phyloP scores from a whole-genome alignment of 2,797 vertebrate genomes.

The Myiotriccus ornatus region DNA sequence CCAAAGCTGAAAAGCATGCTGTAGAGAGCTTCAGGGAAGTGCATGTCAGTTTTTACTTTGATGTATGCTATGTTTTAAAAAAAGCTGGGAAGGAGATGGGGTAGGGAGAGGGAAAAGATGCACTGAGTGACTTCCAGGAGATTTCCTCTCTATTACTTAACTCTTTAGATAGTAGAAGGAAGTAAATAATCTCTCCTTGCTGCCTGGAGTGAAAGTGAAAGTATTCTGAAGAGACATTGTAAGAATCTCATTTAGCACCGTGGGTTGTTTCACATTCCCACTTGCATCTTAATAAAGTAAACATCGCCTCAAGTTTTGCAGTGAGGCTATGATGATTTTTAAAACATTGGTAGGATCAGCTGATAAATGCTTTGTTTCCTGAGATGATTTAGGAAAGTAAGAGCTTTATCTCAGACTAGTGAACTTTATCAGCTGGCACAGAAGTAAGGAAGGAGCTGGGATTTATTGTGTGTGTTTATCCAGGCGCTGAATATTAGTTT shows the following conservation, averaged over 20 bases:
- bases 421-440: not conserved
- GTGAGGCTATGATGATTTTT: slow-evolving; percentile 27
- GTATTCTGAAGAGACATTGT: slow-evolving; percentile 30
- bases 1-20: slow-evolving; percentile 77
- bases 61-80: slow-evolving; percentile 64
- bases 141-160: slow-evolving; percentile 64
- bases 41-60: slow-evolving; percentile 74
- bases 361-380: slow-evolving; percentile 36
- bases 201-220: slow-evolving; percentile 27
- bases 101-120: not conserved
- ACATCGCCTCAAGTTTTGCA: slow-evolving; percentile 19
- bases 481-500: not conserved
- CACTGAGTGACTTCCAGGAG: slow-evolving; percentile 45
- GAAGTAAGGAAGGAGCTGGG: not conserved
- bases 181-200: slow-evolving; percentile 23
- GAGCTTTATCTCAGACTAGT: not conserved
- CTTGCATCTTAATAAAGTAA: slow-evolving; percentile 65
- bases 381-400: slow-evolving; percentile 23
- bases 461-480: not conserved
- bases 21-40: slow-evolving; percentile 73
- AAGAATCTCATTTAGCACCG: slow-evolving; percentile 44
- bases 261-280: slow-evolving; percentile 32
- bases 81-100: not conserved
- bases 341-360: slow-evolving; percentile 21
- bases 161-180: slow-evolving; percentile 53